phyloP scores from a whole-genome alignment of 2,888 invertebrate genomes.

The Blastobasis lacticolella region DNA sequence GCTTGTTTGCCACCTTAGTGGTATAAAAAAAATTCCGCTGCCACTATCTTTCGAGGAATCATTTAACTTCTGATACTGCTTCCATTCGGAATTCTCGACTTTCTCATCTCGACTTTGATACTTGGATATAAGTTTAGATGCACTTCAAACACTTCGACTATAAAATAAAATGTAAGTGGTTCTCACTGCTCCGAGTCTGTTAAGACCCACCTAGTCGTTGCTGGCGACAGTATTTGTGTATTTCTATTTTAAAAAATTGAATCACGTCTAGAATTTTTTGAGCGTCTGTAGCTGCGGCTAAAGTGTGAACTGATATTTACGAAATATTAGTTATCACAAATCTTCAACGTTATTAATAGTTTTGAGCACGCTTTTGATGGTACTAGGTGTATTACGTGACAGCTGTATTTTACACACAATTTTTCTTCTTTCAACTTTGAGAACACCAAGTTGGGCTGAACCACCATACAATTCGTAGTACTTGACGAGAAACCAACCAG shows the following conservation, averaged over 20 bases:
- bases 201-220: constrained; percentile 30
- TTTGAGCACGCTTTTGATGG: constrained; percentile 31
- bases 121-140: constrained; percentile 10
- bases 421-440: background rate
- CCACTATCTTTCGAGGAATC: too few relatives aligned
- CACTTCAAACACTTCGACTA: constrained; percentile 20
- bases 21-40: too few relatives aligned
- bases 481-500: background rate
- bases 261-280: constrained; percentile 24
- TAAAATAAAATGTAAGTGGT: constrained; percentile 24
- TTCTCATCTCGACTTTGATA: too few relatives aligned
- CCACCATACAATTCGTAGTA: background rate
- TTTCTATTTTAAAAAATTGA: constrained; percentile 33
- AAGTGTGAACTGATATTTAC: constrained; percentile 13
- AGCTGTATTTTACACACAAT: constrained; percentile 26
- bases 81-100: too few relatives aligned
- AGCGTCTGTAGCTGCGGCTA: constrained; percentile 9
- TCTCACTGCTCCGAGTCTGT: constrained; percentile 32
- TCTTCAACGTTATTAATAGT: constrained; percentile 23
- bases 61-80: too few relatives aligned
- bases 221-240: constrained; percentile 9
- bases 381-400: constrained; percentile 31
- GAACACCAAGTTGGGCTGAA: background rate
- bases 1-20: too few relatives aligned
- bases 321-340: background rate